phyloP scores from a whole-genome alignment of 2,888 invertebrate species.

The Alviniconcha strummeri region DNA sequence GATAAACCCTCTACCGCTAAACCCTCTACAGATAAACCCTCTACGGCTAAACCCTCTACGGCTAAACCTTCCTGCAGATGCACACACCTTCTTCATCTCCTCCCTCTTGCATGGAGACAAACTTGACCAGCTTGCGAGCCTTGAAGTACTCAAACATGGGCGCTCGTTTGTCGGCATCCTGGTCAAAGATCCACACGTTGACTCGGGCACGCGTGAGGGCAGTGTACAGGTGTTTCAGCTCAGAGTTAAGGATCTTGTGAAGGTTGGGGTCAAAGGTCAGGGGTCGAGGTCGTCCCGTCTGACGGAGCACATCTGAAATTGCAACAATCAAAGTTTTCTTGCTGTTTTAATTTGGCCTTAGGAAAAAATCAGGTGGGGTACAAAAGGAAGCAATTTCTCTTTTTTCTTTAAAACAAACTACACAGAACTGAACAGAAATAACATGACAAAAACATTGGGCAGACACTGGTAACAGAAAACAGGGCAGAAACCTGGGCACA shows the following conservation, averaged over 20 bases:
- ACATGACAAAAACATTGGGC: no score
- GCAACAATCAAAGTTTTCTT: not conserved
- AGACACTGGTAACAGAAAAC: no score
- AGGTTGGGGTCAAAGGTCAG: constrained; percentile 60
- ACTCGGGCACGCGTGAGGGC: constrained; percentile 65
- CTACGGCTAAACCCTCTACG: no score
- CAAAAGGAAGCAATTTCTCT: not conserved
- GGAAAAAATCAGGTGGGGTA: not conserved
- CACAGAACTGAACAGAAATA: not conserved
- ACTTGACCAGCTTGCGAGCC: constrained; percentile 52
- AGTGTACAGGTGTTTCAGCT: constrained; percentile 67
- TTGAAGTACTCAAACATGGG: constrained; percentile 69
- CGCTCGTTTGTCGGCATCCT: constrained; percentile 57
- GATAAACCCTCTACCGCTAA: no score
- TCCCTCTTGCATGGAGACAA: constrained; percentile 31
- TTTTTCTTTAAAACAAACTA: not conserved
- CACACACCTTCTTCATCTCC: constrained; percentile 16
- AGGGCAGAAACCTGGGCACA: no score
- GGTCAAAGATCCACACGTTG: constrained; percentile 71
- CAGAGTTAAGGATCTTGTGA: constrained; percentile 67
- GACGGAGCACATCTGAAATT: constrained; percentile 52
- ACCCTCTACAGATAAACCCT: no score
- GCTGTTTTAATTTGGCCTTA: no score
- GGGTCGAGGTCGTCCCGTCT: constrained; percentile 54
- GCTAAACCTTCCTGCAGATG: no score